Conservation (phyloP, 2,797 vertebrate genomes). For the Champsocephalus esox region DNA sequence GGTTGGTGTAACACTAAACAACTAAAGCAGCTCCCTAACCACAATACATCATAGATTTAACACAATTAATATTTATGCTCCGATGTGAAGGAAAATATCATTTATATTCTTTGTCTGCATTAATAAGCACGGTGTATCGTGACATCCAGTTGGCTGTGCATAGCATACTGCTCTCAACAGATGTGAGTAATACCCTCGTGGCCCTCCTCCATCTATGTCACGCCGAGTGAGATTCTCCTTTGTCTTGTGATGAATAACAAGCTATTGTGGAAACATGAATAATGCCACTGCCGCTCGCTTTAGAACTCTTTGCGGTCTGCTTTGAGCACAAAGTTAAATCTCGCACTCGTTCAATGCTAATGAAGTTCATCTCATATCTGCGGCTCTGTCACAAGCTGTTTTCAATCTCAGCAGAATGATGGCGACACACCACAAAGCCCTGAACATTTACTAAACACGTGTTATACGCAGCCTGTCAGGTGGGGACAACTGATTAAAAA, state of each 20-base stretch:
- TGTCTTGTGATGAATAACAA: slow-evolving; percentile 85
- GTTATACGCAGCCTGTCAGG: slow-evolving; percentile 20
- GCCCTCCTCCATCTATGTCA: slow-evolving; percentile 84
- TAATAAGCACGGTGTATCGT: slow-evolving; percentile 78
- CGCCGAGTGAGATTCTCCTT: slow-evolving; percentile 78
- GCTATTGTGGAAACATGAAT: slow-evolving; percentile 80
- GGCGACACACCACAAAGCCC: slow-evolving; percentile 12
- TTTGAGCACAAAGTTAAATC: slow-evolving; percentile 58
- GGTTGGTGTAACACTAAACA: slow-evolving; percentile 64
- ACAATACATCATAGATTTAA: slow-evolving; percentile 76
- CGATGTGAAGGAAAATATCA: slow-evolving; percentile 70
- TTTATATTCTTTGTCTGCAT: slow-evolving; percentile 82
- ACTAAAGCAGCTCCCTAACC: slow-evolving; percentile 57
- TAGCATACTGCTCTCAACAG: slow-evolving; percentile 79
- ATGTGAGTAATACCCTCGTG: slow-evolving; percentile 82
- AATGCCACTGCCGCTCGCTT: slow-evolving; percentile 65
- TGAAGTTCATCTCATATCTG: slow-evolving; percentile 54
- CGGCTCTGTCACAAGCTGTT: slow-evolving; percentile 25
- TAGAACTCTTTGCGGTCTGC: slow-evolving; percentile 59
- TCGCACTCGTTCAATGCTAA: slow-evolving; percentile 45
- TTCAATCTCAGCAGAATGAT: slow-evolving; percentile 19
- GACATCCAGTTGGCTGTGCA: slow-evolving; percentile 79
- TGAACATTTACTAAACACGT: slow-evolving; percentile 18
- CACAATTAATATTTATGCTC: slow-evolving; percentile 80
- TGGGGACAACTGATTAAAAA: not conserved